Conservation (phyloP, 2,888 invertebrate genomes). For the Macrophya annulata region DNA sequence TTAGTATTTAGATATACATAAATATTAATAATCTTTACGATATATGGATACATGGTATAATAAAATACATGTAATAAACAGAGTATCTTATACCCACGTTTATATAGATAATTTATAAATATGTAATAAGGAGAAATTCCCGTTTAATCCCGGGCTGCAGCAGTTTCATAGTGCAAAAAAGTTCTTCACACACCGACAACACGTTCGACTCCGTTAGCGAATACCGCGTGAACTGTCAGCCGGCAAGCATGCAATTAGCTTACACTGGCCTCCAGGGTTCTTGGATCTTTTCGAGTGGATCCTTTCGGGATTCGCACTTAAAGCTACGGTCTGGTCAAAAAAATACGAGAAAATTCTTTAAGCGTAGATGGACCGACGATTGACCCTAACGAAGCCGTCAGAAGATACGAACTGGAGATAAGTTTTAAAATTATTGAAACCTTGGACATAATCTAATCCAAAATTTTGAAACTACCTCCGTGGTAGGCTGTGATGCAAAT, state of each 20-base stretch:
- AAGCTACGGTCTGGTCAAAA: conserved; percentile 25
- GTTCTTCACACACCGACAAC: conserved; percentile 8
- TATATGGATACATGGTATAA: conserved; percentile 12
- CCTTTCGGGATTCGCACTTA: conserved; percentile 33
- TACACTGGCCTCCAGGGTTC: conserved; percentile 46
- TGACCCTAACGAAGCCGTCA: conserved; percentile 27
- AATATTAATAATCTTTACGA: conserved; percentile 36
- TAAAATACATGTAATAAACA: conserved; percentile 11
- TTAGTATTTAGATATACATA: conserved; percentile 7
- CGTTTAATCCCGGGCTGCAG: conserved; percentile 1
- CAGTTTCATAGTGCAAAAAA: conserved; percentile 19
- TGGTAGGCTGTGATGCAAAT: not conserved
- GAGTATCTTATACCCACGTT: not conserved
- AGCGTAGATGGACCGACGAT: not conserved
- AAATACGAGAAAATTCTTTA: conserved; percentile 17
- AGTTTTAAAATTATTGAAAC: conserved; percentile 11
- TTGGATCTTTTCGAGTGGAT: conserved; percentile 27
- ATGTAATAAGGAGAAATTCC: conserved; percentile 29
- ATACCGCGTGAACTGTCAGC: conserved; percentile 49
- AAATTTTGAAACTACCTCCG: not conserved
- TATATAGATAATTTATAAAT: conserved; percentile 11
- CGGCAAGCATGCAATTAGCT: conserved; percentile 48
- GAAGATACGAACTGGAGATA: not conserved
- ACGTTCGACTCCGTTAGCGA: conserved; percentile 46
- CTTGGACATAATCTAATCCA: not conserved